Percentiles rank a stretch among this genome's conserved stretches.
Conservation (phyloP, 2,888 invertebrate genomes). For the Gibbula magus region DNA sequence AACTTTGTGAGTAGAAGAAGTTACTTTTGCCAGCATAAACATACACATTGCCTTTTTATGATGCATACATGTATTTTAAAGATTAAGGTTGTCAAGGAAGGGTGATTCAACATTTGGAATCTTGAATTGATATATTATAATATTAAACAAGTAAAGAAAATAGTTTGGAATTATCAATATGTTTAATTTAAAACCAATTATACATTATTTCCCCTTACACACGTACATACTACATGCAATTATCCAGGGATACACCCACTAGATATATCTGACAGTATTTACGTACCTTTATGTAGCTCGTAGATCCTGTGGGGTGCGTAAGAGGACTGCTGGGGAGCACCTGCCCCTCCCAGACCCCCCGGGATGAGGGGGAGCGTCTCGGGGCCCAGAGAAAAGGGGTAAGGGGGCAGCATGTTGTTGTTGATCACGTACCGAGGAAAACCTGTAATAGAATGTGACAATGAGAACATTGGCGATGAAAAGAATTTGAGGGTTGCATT, state of each 20-base stretch:
- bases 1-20: no score
- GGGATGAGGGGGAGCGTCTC: conserved; percentile 57
- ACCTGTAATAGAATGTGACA: conserved; percentile 42
- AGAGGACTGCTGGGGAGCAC: conserved; percentile 41
- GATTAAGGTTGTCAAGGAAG: no score
- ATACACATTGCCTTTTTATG: no score
- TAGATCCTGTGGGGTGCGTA: conserved; percentile 62
- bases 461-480: background rate
- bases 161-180: no score
- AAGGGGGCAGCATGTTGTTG: conserved; percentile 52
- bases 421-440: conserved; percentile 59
- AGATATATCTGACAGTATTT: background rate
- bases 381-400: conserved; percentile 57
- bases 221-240: no score
- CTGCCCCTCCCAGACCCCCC: conserved; percentile 43
- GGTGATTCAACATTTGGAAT: no score
- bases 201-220: no score
- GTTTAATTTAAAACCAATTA: no score
- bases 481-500: background rate
- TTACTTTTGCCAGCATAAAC: no score
- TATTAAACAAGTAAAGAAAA: no score
- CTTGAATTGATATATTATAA: no score
- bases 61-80: no score
- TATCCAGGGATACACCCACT: background rate
- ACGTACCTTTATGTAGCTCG: conserved; percentile 64